Base-by-base conservation (phyloP, 2,888 invertebrate genomes). In the Anagyrus pseudococci region DNA sequence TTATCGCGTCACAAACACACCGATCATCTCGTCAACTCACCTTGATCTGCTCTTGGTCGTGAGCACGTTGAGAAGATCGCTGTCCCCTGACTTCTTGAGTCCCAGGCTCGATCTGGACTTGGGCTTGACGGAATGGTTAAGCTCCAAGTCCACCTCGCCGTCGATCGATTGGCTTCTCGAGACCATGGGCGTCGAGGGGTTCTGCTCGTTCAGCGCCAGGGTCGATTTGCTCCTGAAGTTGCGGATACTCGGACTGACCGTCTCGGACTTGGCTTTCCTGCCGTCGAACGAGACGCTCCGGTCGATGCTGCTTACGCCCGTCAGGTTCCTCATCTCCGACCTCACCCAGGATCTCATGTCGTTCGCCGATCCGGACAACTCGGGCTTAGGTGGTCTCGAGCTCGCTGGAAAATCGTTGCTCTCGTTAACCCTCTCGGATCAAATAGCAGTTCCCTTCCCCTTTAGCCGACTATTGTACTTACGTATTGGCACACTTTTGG, bases 321-420 rank as follows among this genome's bases (percentile, higher is more conserved):
- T 64, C 44, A 77, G 22, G 23, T 71, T 71, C 43, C 75, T 76
- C 2, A 72, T 75, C 40, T 77, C 78, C 0, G 75, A 66, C 10
- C 74, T 67, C 2, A 78, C 75, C 78, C 77, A 78, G 67, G 73
- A 76, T 61, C 75, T 76, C 37, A 77, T 63, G 48, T 77, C 77
- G 61, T 77, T 75, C 8, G 77, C 76, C 0, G 76, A 71, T 25
- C 76, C 75, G 26, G 74, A 26, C 22, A 69, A 48, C n/a, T 76
- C 73, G 68, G 82, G 60, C 55, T 74, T 75, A 62, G 77, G 83
- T 78, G 76, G 80, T 77, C 73, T 83, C 78, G 72, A 82, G 78
- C 70, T 82, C 77, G 75, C 83, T 66, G 55, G n/a, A 57, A 48
- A 20, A n/a, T n/a, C n/a, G n/a, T n/a, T n/a, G n/a, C n/a, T n/a